A percentile compares a stretch with the other conserved stretches of the same genome.
Conservation (phyloP, 2,113 vertebrate genomes). For the Microcebus tavaratra region DNA sequence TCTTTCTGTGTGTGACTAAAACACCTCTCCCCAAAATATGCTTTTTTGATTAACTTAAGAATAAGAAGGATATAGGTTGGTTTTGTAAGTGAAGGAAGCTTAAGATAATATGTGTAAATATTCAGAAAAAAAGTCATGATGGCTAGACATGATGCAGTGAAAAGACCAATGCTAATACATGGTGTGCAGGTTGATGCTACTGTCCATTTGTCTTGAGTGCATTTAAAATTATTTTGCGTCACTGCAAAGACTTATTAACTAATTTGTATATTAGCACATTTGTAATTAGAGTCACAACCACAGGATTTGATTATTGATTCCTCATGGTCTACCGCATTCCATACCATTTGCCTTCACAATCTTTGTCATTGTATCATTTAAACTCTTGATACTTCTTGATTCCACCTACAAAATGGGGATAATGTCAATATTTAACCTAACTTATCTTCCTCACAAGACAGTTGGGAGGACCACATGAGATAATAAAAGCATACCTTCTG, state of each 20-base stretch:
- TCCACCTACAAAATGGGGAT: not conserved
- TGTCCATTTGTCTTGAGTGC: not conserved
- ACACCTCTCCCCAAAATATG: not conserved
- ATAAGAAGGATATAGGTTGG: not conserved
- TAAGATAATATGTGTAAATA: not conserved
- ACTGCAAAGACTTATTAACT: not conserved
- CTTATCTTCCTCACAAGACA: not conserved
- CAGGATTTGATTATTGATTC: not conserved
- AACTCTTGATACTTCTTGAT: not conserved
- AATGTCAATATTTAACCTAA: not conserved
- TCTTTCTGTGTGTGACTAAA: not conserved
- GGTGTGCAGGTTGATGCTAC: not conserved
- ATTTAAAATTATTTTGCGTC: not conserved
- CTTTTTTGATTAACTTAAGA: slow-evolving; percentile 60
- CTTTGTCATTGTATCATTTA: not conserved
- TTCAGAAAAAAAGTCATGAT: not conserved
- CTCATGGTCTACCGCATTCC: not conserved
- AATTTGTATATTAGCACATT: not conserved
- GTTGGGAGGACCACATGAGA: not conserved
- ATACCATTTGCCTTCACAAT: not conserved
- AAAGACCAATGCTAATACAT: not conserved
- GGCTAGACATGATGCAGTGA: not conserved
- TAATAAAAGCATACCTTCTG: not conserved
- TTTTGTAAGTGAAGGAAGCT: not conserved
- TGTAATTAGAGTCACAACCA: not conserved